Evolutionary conservation across 2,113 vertebrate species (phyloP), one percentile per base, ranked within the genome.

Genomic region (Leucosticte australis): DNA sequence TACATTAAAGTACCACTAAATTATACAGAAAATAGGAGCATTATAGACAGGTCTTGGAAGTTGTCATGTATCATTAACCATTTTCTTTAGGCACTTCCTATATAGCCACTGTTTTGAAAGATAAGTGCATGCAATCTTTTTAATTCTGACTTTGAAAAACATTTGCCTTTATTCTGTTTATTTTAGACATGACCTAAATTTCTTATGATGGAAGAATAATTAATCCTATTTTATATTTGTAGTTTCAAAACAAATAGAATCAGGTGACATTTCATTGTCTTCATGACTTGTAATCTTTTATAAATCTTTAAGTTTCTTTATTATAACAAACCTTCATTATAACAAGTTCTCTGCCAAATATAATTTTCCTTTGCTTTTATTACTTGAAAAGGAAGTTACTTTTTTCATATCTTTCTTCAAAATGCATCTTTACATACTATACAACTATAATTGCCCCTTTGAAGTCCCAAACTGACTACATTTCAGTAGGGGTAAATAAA

Each of bases 201-300:
- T 71, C 31, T 75, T 64, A 86, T 27, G 47, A 63, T 41, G 28
- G 35, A 89, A 83, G 52, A 70, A 63, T 89, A 88, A 86, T 63
- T 77, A 87, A 88, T 89, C 26, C 22, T 78, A 52, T 46, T 85
- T 95, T 91, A 77, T 56, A 64, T 67, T 30, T 11, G 2, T 42
- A 83, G 39, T 50, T 91, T 92, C 59, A 92, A 88, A 94, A 74
- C 20, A 79, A 87, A 93, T 27, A 87, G 41, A 79, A 91, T 28
- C 53, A 70, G 28, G 16, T 76, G 42, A 73, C 30, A 60, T 13
- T 50, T 92, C 6, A 19, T 69, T 86, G 77, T 80, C 77, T 80
- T 67, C 37, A 60, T 52, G 15, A 44, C 37, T 42, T 44, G 24
- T 35, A 41, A 89, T 89, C 20, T 73, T 79, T 76, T 55, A 35